Evolutionary conservation across 2,888 invertebrate genomes (phyloP), one percentile per base, ranked within the genome.

Genomic region (Noctua janthe): DNA sequence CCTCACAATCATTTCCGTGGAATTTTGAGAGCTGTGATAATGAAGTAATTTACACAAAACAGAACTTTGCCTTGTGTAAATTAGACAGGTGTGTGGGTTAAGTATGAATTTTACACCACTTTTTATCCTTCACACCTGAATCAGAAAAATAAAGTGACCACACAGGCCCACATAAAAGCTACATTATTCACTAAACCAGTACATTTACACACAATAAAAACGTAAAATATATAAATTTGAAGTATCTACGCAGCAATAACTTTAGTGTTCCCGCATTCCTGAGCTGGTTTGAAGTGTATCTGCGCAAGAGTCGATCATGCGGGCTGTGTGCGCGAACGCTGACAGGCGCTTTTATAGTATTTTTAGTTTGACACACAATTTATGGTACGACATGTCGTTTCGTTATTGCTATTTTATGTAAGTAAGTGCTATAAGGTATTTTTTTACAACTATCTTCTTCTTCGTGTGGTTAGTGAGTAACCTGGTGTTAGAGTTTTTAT

Each of bases 231-330:
- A 77, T 79, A 78, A 81, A 83, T 74, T 76, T 74, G 17, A 82
- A 79, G 67, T 51, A 43, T 56, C 66, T 15, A 62, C 35, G 64
- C 72, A n/a, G 71, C 70, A 77, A 82, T 85, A 83, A 85, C 78
- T 81, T 82, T 66, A 83, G 79, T 77, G 79, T 78, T 74, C 84
- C 84, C 84, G 86, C 86, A 86, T 84, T 82, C 81, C 80, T 3
- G 67, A 39, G 75, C 81, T 74, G 80, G 88, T 76, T 88, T 84
- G 72, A 78, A 77, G 66, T 74, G 71, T 51, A 71, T 71, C 73
- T 86, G 81, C 80, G 84, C 81, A 70, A 71, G 77, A 80, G 78
- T 81, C 72, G 77, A 88, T 84, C 82, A 87, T 87, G 85, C 87
- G 85, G 87, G 87, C 77, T 56, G 78, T 73, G 81, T 82, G 85